Percentiles rank a stretch among this genome's conserved stretches.
These are phyloP conservation scores for Haemorhous mexicanus DNA, from an alignment of 2,113 vertebrate species.

Conservation along the genomic window DNA sequence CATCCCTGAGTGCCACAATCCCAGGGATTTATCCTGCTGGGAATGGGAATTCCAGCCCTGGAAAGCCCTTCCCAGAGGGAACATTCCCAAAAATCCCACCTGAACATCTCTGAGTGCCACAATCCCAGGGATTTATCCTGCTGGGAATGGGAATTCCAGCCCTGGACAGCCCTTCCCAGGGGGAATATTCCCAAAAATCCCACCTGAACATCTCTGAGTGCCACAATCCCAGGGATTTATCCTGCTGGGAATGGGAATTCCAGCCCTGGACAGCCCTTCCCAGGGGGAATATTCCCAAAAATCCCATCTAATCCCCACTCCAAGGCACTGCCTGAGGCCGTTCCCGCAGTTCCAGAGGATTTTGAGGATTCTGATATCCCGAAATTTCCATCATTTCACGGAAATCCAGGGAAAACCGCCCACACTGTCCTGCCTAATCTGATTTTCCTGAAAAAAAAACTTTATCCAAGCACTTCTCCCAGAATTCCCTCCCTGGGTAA, in stretches of 20 bases:
- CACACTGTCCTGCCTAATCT: not conserved
- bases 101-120: no score
- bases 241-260: not conserved
- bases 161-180: no score
- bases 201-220: no score
- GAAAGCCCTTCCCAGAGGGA: no score
- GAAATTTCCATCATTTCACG: not conserved
- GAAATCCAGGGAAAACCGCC: not conserved
- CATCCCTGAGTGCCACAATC: no score
- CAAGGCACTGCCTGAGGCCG: fast-evolving
- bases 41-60: no score
- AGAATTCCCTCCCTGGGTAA: not conserved
- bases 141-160: no score
- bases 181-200: no score
- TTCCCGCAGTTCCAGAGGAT: not conserved
- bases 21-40: no score
- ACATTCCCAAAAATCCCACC: no score
- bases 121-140: no score
- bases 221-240: no score
- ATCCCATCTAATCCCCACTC: not conserved
- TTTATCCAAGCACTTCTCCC: not conserved
- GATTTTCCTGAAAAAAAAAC: not conserved
- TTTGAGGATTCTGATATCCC: not conserved
- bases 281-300: not conserved
- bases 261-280: not conserved